Conservation (phyloP, 2,888 invertebrate genomes). For the Drosophila kuntzei region DNA sequence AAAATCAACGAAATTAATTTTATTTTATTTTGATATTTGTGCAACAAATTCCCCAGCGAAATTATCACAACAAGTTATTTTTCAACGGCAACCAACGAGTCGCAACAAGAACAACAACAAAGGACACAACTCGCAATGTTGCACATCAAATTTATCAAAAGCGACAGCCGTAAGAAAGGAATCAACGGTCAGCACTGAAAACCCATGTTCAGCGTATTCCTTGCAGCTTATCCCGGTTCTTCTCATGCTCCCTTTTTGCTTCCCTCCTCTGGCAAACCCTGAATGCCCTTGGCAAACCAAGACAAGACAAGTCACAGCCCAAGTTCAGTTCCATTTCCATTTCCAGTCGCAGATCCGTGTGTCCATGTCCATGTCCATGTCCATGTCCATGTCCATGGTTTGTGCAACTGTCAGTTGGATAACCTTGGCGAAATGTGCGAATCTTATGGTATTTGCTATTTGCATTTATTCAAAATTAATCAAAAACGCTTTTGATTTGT, state of each 20-base stretch:
- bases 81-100: conserved; percentile 44
- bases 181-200: conserved; percentile 35
- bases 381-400: conserved; percentile 8
- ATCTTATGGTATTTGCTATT: conserved; percentile 57
- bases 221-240: conserved; percentile 4
- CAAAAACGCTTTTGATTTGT: conserved; percentile 82
- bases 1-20: conserved; percentile 74
- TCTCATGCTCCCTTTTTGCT: background rate
- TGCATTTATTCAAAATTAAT: conserved; percentile 84
- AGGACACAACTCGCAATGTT: conserved; percentile 42
- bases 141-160: conserved; percentile 75
- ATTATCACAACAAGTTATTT: conserved; percentile 79
- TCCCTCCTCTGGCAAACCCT: background rate
- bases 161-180: conserved; percentile 73
- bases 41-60: conserved; percentile 70
- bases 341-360: conserved; percentile 3
- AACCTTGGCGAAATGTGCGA: conserved; percentile 63
- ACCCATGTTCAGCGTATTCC: conserved; percentile 10
- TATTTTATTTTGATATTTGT: conserved; percentile 80
- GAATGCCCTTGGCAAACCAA: conserved; percentile 1
- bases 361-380: conserved; percentile 16
- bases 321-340: background rate
- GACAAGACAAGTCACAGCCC: background rate
- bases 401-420: conserved; percentile 67
- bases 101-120: conserved; percentile 40